phyloP scores from a whole-genome alignment of 1,140 invertebrate species.

The Pomacea maculata region DNA sequence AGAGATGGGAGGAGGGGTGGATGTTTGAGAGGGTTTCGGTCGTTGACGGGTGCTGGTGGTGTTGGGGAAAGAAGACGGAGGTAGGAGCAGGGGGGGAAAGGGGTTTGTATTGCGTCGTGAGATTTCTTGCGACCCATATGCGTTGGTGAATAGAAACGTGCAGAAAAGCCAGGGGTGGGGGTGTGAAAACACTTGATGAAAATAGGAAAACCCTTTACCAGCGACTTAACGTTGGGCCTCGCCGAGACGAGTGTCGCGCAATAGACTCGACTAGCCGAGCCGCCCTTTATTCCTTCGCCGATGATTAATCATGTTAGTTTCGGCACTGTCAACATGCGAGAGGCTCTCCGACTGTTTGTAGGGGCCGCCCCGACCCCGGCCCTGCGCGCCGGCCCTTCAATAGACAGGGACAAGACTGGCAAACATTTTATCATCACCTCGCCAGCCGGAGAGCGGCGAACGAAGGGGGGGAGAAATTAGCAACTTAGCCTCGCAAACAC shows the following conservation, averaged over 20 bases:
- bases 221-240: slow-evolving; percentile 16
- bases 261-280: background rate
- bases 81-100: no score
- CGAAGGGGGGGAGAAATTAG: slow-evolving; percentile 17
- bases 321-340: slow-evolving; percentile 7
- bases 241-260: background rate
- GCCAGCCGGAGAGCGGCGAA: background rate
- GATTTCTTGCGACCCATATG: background rate
- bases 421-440: slow-evolving; percentile 18
- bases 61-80: no score
- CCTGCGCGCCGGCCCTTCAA: background rate
- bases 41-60: no score
- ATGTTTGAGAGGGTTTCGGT: no score
- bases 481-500: slow-evolving; percentile 26
- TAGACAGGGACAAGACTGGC: slow-evolving; percentile 3
- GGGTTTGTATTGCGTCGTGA: no score
- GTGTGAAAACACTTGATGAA: slow-evolving; percentile 21
- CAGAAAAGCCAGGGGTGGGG: background rate
- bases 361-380: slow-evolving; percentile 1
- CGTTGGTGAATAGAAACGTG: background rate
- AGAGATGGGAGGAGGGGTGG: no score
- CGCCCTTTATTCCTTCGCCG: background rate
- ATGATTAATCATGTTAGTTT: slow-evolving; percentile 21
- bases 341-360: slow-evolving; percentile 7
- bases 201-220: slow-evolving; percentile 23